Conservation (phyloP, 1,140 invertebrate species). For the Acarapis woodi region DNA sequence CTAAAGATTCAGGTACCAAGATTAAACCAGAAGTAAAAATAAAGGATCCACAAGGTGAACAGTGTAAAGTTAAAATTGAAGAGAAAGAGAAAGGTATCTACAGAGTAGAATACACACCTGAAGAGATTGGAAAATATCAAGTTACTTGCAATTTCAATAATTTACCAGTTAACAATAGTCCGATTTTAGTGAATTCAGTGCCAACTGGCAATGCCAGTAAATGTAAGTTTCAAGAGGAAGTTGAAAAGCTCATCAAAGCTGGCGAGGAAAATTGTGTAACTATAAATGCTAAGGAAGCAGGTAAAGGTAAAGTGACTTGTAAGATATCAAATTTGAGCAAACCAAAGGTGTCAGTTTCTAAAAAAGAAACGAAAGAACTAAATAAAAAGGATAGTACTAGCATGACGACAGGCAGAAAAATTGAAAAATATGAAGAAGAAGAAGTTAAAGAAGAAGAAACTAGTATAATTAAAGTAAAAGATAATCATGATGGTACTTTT, state of each 20-base stretch:
- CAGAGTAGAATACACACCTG: constrained; percentile 70
- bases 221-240: constrained; percentile 30
- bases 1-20: constrained; percentile 42
- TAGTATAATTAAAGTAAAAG: constrained; percentile 51
- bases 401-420: constrained; percentile 1
- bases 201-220: constrained; percentile 28
- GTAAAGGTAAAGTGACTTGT: constrained; percentile 51
- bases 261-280: constrained; percentile 49
- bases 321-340: constrained; percentile 32
- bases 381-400: too few relatives aligned
- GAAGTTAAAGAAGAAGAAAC: constrained; percentile 20
- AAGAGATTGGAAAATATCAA: constrained; percentile 75
- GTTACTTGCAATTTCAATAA: constrained; percentile 76
- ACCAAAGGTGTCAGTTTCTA: neutral
- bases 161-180: constrained; percentile 73
- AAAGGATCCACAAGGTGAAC: constrained; percentile 43
- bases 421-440: neutral
- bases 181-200: constrained; percentile 29
- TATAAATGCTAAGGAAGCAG: constrained; percentile 50
- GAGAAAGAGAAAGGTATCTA: constrained; percentile 77
- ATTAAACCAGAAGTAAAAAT: constrained; percentile 48
- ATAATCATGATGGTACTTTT: constrained; percentile 54
- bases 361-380: neutral
- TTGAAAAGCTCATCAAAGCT: constrained; percentile 31
- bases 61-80: constrained; percentile 28